Evolutionary conservation across 2,888 invertebrate genomes (phyloP).

Genomic region (Cyclophora punctaria): DNA sequence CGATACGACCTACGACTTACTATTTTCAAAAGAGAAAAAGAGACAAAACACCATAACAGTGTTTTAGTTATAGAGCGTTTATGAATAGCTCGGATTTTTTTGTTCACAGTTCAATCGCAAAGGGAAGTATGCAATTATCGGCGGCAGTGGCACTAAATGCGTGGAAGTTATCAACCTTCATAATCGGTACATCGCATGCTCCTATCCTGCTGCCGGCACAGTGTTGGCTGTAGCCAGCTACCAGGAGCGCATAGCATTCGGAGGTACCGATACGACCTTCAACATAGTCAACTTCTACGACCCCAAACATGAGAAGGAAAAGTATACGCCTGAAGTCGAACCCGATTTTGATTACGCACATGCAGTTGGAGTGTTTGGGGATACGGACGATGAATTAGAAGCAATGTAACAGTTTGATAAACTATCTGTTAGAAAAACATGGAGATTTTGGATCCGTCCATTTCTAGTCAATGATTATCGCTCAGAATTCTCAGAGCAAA

Average conservation of each 20-base stretch:
- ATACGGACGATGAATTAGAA: conserved; percentile 3
- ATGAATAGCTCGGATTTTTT: no score
- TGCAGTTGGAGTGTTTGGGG: conserved; percentile 14
- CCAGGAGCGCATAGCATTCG: conserved; percentile 57
- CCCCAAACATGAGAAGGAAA: conserved; percentile 56
- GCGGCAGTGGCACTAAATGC: conserved; percentile 64
- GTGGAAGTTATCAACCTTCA: conserved; percentile 64
- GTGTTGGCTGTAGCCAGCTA: conserved; percentile 51
- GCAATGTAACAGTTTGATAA: no score
- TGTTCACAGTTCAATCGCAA: conserved; percentile 54
- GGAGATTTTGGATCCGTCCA: conserved; percentile 1
- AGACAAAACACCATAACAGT: no score
- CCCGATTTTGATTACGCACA: conserved; percentile 24
- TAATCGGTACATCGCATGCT: conserved; percentile 60
- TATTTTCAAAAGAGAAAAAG: no score
- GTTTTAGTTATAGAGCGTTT: no score
- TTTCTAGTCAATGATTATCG: no score
- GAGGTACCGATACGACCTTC: conserved; percentile 54
- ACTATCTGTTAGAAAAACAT: not conserved
- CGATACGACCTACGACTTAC: no score
- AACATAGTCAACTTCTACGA: conserved; percentile 58
- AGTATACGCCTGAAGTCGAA: conserved; percentile 17
- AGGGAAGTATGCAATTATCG: conserved; percentile 63
- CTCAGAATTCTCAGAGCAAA: no score
- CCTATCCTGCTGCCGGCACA: conserved; percentile 50